These are phyloP conservation scores for Pyrocoelia pectoralis DNA, from an alignment of 2,888 invertebrate genomes.

Conservation along the genomic window DNA sequence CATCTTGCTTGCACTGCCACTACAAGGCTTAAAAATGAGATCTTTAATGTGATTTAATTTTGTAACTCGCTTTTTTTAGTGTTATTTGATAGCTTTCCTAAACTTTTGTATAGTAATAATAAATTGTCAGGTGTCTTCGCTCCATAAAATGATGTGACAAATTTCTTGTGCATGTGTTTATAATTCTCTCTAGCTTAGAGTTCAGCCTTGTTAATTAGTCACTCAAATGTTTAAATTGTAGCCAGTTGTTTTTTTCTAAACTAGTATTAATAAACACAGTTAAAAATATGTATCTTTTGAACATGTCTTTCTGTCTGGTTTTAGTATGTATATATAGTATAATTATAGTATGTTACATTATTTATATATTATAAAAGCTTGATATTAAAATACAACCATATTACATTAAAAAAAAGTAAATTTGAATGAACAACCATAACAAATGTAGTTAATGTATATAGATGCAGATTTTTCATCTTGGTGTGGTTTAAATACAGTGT, in stretches of 20 bases:
- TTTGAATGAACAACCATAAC: too few species aligned
- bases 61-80: conserved; percentile 16
- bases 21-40: conserved; percentile 23
- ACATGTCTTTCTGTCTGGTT: too few species aligned
- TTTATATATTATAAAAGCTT: too few species aligned
- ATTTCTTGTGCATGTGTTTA: conserved; percentile 17
- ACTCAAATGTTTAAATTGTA: conserved; percentile 25
- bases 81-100: conserved; percentile 13
- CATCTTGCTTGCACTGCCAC: conserved; percentile 27
- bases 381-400: too few species aligned
- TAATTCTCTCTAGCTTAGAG: conserved; percentile 20
- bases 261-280: conserved; percentile 14
- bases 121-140: conserved; percentile 5
- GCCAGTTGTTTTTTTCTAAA: conserved; percentile 14
- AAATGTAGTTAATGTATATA: too few species aligned
- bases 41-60: conserved; percentile 20
- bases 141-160: conserved; percentile 17
- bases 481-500: too few species aligned
- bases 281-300: background rate
- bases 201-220: conserved; percentile 20
- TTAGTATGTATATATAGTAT: too few species aligned
- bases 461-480: too few species aligned
- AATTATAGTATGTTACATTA: too few species aligned
- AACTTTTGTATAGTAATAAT: conserved; percentile 14
- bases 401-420: too few species aligned